Evolutionary conservation across 2,888 invertebrate genomes (phyloP).

Genomic region (Steinernema carpocapsae): DNA sequence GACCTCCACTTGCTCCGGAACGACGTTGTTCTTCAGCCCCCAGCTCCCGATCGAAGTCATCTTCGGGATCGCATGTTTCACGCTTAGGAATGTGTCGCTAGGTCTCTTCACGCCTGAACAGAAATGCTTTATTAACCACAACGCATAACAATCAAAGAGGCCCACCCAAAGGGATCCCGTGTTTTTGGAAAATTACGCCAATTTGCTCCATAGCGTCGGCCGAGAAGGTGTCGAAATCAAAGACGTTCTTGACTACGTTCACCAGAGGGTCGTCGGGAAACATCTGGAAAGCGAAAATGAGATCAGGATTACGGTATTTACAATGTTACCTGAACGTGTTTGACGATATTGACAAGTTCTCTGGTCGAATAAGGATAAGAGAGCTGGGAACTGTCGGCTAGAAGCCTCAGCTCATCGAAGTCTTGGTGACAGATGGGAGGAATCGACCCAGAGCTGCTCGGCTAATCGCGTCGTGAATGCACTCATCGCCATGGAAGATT

Average conservation of each 20-base stretch:
- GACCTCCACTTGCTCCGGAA: slow-evolving; percentile 35
- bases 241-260: slow-evolving; percentile 87
- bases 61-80: slow-evolving; percentile 33
- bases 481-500: slow-evolving; percentile 70
- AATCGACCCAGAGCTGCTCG: slow-evolving; percentile 75
- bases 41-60: slow-evolving; percentile 40
- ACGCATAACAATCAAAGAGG: slow-evolving; percentile 34
- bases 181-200: slow-evolving; percentile 81
- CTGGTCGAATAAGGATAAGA: slow-evolving; percentile 95
- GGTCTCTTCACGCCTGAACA: slow-evolving; percentile 36
- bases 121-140: slow-evolving; percentile 26
- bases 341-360: slow-evolving; percentile 93
- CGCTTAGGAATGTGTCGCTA: slow-evolving; percentile 31
- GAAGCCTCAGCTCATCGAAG: slow-evolving; percentile 82
- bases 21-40: slow-evolving; percentile 43
- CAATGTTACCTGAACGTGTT: slow-evolving; percentile 82
- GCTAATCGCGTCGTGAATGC: slow-evolving; percentile 79
- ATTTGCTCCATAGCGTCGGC: slow-evolving; percentile 84
- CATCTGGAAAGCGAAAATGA: slow-evolving; percentile 74
- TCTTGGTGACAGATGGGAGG: slow-evolving; percentile 82
- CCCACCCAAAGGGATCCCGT: slow-evolving; percentile 75
- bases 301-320: not conserved
- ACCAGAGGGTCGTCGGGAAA: slow-evolving; percentile 86
- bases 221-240: slow-evolving; percentile 92
- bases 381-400: slow-evolving; percentile 91